phyloP scores from a whole-genome alignment of 2,113 vertebrate species.

The Jacana jacana region DNA sequence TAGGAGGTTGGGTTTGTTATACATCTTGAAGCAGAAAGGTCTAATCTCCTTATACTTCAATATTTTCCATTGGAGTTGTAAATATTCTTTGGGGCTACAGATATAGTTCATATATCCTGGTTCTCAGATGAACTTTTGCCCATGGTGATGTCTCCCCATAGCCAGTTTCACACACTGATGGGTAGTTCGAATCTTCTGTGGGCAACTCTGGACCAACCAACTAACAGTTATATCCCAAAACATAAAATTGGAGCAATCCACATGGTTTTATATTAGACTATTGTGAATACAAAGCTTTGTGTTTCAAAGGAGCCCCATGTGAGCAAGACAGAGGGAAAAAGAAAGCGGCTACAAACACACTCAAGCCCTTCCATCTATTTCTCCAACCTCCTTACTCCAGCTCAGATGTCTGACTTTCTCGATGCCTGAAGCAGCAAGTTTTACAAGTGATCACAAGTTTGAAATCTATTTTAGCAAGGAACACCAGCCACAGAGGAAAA shows the following conservation, averaged over 20 bases:
- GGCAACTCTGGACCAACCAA: neutral
- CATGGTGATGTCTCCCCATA: neutral
- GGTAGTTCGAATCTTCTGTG: neutral
- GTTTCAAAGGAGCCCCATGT: neutral
- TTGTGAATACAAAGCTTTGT: neutral
- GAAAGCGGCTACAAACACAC: neutral
- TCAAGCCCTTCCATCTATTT: neutral
- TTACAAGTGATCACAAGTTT: neutral
- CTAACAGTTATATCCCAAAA: neutral
- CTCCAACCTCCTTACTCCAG: neutral
- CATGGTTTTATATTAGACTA: neutral
- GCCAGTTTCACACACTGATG: fast-evolving
- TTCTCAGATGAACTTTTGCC: neutral
- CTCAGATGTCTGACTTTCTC: neutral
- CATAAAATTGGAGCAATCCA: neutral
- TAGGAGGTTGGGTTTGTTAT: neutral
- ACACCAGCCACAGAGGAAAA: neutral
- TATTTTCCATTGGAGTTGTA: neutral
- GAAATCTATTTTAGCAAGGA: neutral
- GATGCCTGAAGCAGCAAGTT: neutral
- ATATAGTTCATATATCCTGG: neutral
- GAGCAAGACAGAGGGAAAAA: neutral
- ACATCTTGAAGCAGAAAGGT: neutral
- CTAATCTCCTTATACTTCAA: neutral
- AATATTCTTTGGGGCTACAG: neutral